Evolutionary conservation across 2,888 invertebrate species (phyloP), one percentile per base, ranked within the genome.

Genomic region (Carabus problematicus): DNA sequence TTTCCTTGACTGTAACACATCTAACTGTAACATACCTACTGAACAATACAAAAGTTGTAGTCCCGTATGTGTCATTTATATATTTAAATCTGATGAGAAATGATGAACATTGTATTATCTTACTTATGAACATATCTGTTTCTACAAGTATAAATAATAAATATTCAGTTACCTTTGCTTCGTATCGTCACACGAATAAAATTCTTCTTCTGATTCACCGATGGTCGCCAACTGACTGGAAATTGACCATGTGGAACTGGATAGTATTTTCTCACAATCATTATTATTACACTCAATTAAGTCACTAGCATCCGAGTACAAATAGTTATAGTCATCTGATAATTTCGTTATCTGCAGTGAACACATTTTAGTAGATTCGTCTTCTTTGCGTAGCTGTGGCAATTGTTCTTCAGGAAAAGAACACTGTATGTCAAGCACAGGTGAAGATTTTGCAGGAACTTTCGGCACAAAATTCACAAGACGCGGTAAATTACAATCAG

Each of bases 401-500:
- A 62, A 16, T 40, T 66, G 58, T 43, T 39, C 29, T 49, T 66
- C 66, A 19, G 56, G 41, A 41, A 63, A 63, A 8, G 63, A 49
- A 41, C 54, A 63, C 1, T 49, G 39, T 42, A 49, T 54, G 18
- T 66, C 49, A 16, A 58, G 58, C 8, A 58, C 41, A 39, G 40
- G 47, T 8, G 70, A 70, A 3, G 74, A 72, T 59, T 74, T 76
- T 52, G 84, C 77, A 14, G 74, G 83, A 58, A 84, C 83, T 77
- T 90, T 90, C 8, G 90, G 89, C 19, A 91, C 88, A 78, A 90
- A 88, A 80, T 91, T 90, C 69, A 91, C 90, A 6, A 91, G 81
- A 58, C 91, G 85, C 11, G 91, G 91, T 71, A 91, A 79, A 45
- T 62, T 69, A 18, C 55, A 43, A 54, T 69, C 62, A 1, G 56